Evolutionary conservation across 2,888 invertebrate genomes (phyloP), one percentile per base, ranked within the genome.

Genomic region (Polydrusus tereticollis): DNA sequence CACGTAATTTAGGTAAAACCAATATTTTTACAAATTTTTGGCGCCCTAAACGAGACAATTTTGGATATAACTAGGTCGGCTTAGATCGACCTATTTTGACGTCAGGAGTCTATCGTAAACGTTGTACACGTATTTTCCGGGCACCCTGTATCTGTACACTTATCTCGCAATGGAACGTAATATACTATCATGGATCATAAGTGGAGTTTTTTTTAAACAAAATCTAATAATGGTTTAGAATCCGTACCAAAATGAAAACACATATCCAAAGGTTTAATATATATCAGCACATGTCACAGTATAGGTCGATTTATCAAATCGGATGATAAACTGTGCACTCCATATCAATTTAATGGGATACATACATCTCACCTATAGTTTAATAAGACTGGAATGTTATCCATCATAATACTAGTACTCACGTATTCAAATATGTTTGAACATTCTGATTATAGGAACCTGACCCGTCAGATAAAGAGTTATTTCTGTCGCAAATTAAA

Each of bases 341-440:
- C 72, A 68, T 72, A 72, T 72, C 72, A 72, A 72, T 72, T 72
- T 72, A 72, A 72, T 72, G 57, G 68, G 62, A 57, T 38, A 58
- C 72, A 72, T 72, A 68, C 57, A 72, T 72, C 72, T 72, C 72
- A 67, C 67, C 67, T 67, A n/a, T n/a, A 68, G 72, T 64, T 72
- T 72, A 72, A 72, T 72, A 72, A 68, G 72, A 72, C 72, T 50
- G 20, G 38, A 58, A 36, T 26, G 62, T 55, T 43, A 68, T 72
- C 58, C 43, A 64, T 72, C 72, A 72, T 50, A 58, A 43, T 64
- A 23, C 57, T 41, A 20, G 23, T 10, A 26, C 7, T 33, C n/a
- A 47, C 50, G 10, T 21, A 62, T 50, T 29, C 14, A n/a, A 52
- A 26, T 8, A 55, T 55, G 16, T 29, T 29, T 55, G 10, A 18